Evolutionary conservation across 2,797 vertebrate genomes (phyloP), one percentile per base, ranked within the genome.

Genomic region (Phylloscopus collybita): DNA sequence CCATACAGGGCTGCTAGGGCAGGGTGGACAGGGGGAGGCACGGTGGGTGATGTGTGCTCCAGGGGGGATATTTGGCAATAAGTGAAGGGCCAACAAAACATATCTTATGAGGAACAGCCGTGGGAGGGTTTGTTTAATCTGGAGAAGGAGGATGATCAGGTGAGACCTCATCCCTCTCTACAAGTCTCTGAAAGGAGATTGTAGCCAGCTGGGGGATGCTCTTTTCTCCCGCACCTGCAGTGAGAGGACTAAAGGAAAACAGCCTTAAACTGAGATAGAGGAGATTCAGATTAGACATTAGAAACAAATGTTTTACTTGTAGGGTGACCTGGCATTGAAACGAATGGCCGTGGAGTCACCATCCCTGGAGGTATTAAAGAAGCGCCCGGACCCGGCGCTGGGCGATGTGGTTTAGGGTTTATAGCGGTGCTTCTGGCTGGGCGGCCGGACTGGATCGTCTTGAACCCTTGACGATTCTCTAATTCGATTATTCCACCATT

Each of bases 41-140:
- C 1, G 0, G 15, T 1, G 14, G 12, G 36, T 15, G 21, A 29
- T 1, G 8, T 1, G 4, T 6, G 17, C 4, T 22, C 25, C 21
- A 20, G 13, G 36, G 32, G 5, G 9, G 34, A 5, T 10, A 30
- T 8, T 3, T 23, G 19, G 15, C 13, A 53, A 1, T 12, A 72
- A 53, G 5, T 1, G 38, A 51, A 59, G 17, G 25, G 22, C 60
- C 11, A 49, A 29, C 9, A 66, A 60, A 60, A 53, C 7, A 4
- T 9, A 25, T 42, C 1, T 47, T 32, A 19, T 1, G 26, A 72
- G 4, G n/a, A 65, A 40, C 2, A 50, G 17, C 7, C 40, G 18
- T 3, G 29, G 22, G 9, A 65, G 59, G 4, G 29, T 40, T 84
- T 59, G 15, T 53, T 84, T 53, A 19, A 38, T 14, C 16, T 32